These are phyloP conservation scores for Cataglyphis albicans DNA, from an alignment of 2,888 invertebrate species.

Conservation along the genomic window DNA sequence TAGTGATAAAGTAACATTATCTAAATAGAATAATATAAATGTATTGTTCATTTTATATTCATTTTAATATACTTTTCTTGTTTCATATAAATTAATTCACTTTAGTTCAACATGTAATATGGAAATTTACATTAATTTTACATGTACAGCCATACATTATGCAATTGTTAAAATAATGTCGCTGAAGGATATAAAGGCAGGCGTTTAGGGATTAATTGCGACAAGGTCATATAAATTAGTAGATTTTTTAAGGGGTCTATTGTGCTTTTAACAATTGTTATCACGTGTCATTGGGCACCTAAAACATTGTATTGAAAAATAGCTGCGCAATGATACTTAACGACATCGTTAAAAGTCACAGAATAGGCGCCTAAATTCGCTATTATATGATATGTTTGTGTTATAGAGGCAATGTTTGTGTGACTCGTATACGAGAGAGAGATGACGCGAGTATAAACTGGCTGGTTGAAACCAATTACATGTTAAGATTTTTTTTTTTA, in stretches of 20 bases:
- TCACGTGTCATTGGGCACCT: no score
- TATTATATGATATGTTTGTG: slow-evolving; percentile 36
- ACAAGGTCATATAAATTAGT: background rate
- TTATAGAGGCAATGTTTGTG: slow-evolving; percentile 40
- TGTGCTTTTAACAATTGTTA: no score
- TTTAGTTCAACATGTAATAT: background rate
- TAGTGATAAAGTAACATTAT: slow-evolving; percentile 48
- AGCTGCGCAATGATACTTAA: no score
- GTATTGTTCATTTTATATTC: background rate
- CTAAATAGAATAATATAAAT: slow-evolving; percentile 31
- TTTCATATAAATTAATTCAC: slow-evolving; percentile 21
- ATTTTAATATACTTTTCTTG: background rate
- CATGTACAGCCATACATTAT: background rate
- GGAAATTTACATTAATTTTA: background rate
- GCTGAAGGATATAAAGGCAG: background rate
- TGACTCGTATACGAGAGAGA: slow-evolving; percentile 46
- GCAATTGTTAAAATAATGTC: background rate
- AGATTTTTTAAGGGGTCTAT: background rate
- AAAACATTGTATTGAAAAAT: no score
- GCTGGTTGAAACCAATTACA: slow-evolving; percentile 68
- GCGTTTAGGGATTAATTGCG: background rate
- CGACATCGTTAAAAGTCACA: no score
- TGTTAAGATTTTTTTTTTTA: slow-evolving; percentile 63
- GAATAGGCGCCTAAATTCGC: no score
- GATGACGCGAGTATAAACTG: slow-evolving; percentile 34